Evolutionary conservation across 1,140 invertebrate genomes (phyloP).

Genomic region (Aphaenogaster rudis): DNA sequence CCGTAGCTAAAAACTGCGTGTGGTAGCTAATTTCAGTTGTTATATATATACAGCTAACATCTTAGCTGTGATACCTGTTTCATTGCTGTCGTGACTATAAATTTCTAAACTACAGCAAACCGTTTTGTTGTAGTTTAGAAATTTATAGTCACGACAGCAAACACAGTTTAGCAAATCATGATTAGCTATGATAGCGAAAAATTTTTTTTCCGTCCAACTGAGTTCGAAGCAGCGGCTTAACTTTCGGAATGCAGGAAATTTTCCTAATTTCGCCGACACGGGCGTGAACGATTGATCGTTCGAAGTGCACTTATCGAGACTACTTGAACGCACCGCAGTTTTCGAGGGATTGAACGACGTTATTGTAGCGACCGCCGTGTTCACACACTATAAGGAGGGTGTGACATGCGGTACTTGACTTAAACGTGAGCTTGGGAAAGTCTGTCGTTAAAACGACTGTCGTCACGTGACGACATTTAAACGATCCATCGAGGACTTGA

Average conservation of each 20-base stretch:
- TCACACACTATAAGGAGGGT: constrained; percentile 78
- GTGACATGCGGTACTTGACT: constrained; percentile 64
- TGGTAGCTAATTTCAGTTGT: too few species aligned
- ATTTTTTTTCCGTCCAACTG: too few species aligned
- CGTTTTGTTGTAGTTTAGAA: too few species aligned
- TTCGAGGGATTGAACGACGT: constrained; percentile 69
- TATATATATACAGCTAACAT: too few species aligned
- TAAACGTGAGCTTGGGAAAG: constrained; percentile 71
- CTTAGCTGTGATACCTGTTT: too few species aligned
- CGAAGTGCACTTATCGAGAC: constrained; percentile 72
- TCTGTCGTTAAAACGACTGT: constrained; percentile 46
- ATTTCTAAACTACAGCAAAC: too few species aligned
- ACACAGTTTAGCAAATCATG: too few species aligned
- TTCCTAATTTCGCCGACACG: constrained; percentile 7
- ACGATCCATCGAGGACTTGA: neutral
- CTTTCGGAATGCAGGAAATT: neutral
- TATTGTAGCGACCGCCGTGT: constrained; percentile 83
- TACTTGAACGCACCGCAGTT: constrained; percentile 76
- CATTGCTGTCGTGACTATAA: too few species aligned
- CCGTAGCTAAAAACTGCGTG: too few species aligned
- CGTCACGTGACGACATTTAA: constrained; percentile 8
- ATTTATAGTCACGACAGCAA: too few species aligned
- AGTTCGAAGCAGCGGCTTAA: too few species aligned
- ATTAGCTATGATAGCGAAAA: too few species aligned
- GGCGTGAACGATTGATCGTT: constrained; percentile 8